Conservation (phyloP, 1,140 invertebrate genomes). For the Panulirus ornatus region DNA sequence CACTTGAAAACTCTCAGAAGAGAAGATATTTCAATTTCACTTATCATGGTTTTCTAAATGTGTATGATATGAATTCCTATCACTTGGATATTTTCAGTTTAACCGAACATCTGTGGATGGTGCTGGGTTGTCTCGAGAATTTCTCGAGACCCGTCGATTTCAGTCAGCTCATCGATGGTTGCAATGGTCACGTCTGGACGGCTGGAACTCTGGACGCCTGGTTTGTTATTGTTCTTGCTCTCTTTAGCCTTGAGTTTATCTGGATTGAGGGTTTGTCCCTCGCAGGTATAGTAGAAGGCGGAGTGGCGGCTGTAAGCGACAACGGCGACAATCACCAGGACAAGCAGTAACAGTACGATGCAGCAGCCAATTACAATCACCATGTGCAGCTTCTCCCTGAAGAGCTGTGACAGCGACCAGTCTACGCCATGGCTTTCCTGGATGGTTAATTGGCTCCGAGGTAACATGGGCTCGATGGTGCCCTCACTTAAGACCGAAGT, state of each 20-base stretch:
- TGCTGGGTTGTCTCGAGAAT: not conserved
- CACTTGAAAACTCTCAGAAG: not conserved
- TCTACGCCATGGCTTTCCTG: slow-evolving; percentile 27
- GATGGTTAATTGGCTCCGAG: slow-evolving; percentile 50
- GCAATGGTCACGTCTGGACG: slow-evolving; percentile 76
- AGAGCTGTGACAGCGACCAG: slow-evolving; percentile 52
- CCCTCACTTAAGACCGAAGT: slow-evolving; percentile 17
- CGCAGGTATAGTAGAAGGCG: slow-evolving; percentile 86
- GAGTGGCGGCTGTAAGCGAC: slow-evolving; percentile 82
- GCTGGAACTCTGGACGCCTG: slow-evolving; percentile 74
- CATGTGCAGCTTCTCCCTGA: slow-evolving; percentile 56
- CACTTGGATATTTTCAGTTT: not conserved
- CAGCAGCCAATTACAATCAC: slow-evolving; percentile 78
- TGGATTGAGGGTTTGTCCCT: slow-evolving; percentile 80
- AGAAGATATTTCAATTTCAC: not conserved
- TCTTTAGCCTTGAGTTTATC: slow-evolving; percentile 50
- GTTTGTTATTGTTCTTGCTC: slow-evolving; percentile 71
- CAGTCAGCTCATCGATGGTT: slow-evolving; percentile 78
- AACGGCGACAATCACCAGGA: slow-evolving; percentile 76
- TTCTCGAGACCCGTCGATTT: slow-evolving; percentile 76
- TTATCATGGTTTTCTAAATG: not conserved
- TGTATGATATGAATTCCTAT: too few species aligned
- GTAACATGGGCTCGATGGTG: slow-evolving; percentile 47
- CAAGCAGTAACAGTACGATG: slow-evolving; percentile 77
- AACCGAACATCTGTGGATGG: not conserved